Evolutionary conservation across 1,140 invertebrate species (phyloP), one percentile per base, ranked within the genome.

Genomic region (Conus ventricosus): DNA sequence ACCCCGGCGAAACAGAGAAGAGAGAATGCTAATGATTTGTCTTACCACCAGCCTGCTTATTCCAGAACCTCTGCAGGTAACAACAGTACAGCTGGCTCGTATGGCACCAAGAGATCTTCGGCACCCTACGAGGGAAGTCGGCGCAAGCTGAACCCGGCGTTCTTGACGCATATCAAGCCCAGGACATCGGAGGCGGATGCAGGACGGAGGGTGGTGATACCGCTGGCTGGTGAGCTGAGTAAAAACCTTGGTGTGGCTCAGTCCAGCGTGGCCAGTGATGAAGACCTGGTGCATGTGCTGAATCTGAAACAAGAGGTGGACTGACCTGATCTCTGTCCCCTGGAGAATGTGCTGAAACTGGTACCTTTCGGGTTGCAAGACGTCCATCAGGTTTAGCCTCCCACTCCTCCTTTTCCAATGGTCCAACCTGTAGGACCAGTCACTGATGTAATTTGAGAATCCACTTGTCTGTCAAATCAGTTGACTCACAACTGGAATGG

Each of bases 301-400:
- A 87, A 87, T 54, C 75, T 87, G 54, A 87, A 87, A 27, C 85
- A 87, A 27, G 85, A 87, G 27, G 85, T 87, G 17, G 85, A 87
- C n/a, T 87, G 54, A 60, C 39, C 39, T 0, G 39, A 39, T 39
- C 39, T 39, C 39, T 39, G 39, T 39, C 39, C 39, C 39, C 39
- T 3, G 39, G 39, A 39, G 39, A 39, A 39, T 39, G 39, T 39
- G 39, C 39, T 39, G 39, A 39, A 39, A 39, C 39, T 39, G 39
- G 39, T 39, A 39, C 39, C 39, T 39, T 39, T 39, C 39, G 3
- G 39, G 39, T 39, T 39, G 39, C 39, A 39, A 39, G 39, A 39
- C 39, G 3, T 39, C 39, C 39, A 39, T 39, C 39, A 39, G 39
- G 39, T 39, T 39, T 39, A 39, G 39, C 39, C 39, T 39, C 39